A percentile compares a stretch with the other conserved stretches of the same genome.
These are phyloP conservation scores for Heloderma charlesbogerti DNA, from an alignment of 2,113 vertebrate species.

Conservation along the genomic window DNA sequence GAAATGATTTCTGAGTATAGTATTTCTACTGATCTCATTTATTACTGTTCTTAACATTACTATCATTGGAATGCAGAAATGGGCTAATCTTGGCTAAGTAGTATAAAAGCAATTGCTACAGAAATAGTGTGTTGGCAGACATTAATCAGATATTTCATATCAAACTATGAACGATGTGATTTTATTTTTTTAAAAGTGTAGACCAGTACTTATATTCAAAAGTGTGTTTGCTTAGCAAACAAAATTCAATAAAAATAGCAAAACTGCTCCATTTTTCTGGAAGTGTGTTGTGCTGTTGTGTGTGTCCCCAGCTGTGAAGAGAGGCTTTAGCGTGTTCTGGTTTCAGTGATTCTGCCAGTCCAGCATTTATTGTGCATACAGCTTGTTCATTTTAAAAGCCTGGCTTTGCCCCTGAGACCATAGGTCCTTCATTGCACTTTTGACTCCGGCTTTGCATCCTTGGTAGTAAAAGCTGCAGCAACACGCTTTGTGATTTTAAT, in stretches of 20 bases:
- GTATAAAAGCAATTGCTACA: background rate
- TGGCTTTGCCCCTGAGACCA: background rate
- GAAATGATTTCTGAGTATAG: background rate
- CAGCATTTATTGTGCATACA: background rate
- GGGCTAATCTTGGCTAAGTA: background rate
- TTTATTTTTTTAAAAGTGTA: background rate
- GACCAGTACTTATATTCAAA: background rate
- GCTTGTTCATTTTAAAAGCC: constrained; percentile 7
- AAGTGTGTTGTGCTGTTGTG: background rate
- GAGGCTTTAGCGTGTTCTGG: constrained; percentile 8
- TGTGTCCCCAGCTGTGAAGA: background rate
- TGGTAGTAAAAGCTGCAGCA: constrained; percentile 17
- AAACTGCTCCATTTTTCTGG: background rate
- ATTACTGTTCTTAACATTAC: background rate
- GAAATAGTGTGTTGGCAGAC: background rate
- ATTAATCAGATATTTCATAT: background rate
- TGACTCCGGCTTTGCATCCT: background rate
- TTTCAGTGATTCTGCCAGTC: constrained; percentile 15
- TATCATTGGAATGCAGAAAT: background rate
- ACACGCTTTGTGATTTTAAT: constrained; percentile 18
- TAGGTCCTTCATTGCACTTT: background rate
- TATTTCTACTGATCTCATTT: background rate
- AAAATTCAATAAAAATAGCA: background rate
- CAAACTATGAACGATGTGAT: background rate
- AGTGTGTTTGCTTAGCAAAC: background rate